Conservation (phyloP, 2,797 vertebrate species). For the Champsocephalus gunnari region DNA sequence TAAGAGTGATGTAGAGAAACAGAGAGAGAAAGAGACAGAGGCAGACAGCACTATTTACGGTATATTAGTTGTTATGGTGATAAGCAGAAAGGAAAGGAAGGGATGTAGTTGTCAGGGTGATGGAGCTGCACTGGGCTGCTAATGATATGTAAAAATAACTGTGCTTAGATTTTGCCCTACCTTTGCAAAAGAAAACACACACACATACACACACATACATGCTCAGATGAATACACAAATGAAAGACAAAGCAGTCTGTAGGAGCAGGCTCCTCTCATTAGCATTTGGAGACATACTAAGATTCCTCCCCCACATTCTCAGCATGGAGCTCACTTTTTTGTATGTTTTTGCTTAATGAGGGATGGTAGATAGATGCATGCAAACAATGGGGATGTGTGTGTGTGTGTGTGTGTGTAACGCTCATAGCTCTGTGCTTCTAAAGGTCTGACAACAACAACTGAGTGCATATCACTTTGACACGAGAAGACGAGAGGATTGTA, state of each 20-base stretch:
- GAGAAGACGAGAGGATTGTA: conserved; percentile 51
- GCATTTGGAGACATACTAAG: conserved; percentile 72
- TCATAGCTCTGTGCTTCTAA: conserved; percentile 41
- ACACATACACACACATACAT: conserved; percentile 44
- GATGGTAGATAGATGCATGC: conserved; percentile 55
- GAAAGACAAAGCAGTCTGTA: conserved; percentile 65
- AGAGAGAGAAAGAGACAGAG: conserved; percentile 33
- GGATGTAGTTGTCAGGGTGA: conserved; percentile 83
- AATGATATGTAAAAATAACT: conserved; percentile 81
- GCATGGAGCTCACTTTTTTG: conserved; percentile 66
- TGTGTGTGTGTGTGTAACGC: conserved; percentile 29
- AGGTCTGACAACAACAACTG: conserved; percentile 53
- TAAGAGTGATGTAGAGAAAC: conserved; percentile 45
- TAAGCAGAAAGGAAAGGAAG: conserved; percentile 74
- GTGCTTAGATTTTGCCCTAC: conserved; percentile 68
- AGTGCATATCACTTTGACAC: conserved; percentile 51
- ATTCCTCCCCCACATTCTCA: conserved; percentile 71
- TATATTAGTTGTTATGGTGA: conserved; percentile 84
- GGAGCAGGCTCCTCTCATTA: conserved; percentile 70
- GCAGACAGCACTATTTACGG: conserved; percentile 73
- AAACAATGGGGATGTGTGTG: conserved; percentile 1
- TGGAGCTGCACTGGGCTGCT: conserved; percentile 74
- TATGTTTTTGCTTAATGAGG: conserved; percentile 74
- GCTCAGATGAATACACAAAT: conserved; percentile 47
- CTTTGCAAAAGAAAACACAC: conserved; percentile 43